Percentiles rank a stretch among this genome's conserved stretches.
These are phyloP conservation scores for Cebidichthys violaceus DNA, from an alignment of 2,113 vertebrate genomes.

Conservation along the genomic window DNA sequence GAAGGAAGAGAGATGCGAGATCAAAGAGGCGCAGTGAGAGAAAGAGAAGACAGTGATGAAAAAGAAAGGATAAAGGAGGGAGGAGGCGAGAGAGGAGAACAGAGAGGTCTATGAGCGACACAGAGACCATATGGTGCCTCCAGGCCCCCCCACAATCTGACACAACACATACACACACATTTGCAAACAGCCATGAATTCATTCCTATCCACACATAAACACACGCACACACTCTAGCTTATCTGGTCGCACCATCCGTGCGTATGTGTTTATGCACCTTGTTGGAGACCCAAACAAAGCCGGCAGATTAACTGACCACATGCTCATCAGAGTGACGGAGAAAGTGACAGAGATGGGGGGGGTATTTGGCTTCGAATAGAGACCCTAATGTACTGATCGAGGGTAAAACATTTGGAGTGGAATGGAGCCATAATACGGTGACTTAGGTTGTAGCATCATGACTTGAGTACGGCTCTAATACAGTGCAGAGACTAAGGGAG, in stretches of 20 bases:
- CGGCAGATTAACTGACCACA: slow-evolving; percentile 52
- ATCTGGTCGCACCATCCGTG: background rate
- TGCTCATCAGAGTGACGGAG: slow-evolving; percentile 48
- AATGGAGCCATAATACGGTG: slow-evolving; percentile 42
- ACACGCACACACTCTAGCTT: slow-evolving; percentile 25
- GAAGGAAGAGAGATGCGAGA: slow-evolving; percentile 31
- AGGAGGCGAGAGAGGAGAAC: slow-evolving; percentile 42
- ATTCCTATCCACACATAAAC: slow-evolving; percentile 34
- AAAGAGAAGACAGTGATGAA: slow-evolving; percentile 34
- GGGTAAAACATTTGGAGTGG: slow-evolving; percentile 47
- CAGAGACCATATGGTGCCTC: slow-evolving; percentile 71
- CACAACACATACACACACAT: slow-evolving; percentile 40
- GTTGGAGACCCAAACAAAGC: slow-evolving; percentile 42
- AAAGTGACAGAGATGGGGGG: slow-evolving; percentile 16
- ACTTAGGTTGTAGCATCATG: slow-evolving; percentile 42
- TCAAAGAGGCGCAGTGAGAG: slow-evolving; percentile 41
- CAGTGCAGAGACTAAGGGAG: slow-evolving; percentile 21
- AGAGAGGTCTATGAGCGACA: slow-evolving; percentile 56
- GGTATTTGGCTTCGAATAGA: slow-evolving; percentile 49
- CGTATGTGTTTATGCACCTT: slow-evolving; percentile 41
- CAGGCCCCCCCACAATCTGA: slow-evolving; percentile 50
- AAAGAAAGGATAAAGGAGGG: slow-evolving; percentile 38
- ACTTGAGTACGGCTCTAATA: slow-evolving; percentile 25
- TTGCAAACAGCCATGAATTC: background rate
- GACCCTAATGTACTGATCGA: slow-evolving; percentile 5